These are phyloP conservation scores for Megastigmus dorsalis DNA, from an alignment of 2,888 invertebrate genomes.

Conservation along the genomic window DNA sequence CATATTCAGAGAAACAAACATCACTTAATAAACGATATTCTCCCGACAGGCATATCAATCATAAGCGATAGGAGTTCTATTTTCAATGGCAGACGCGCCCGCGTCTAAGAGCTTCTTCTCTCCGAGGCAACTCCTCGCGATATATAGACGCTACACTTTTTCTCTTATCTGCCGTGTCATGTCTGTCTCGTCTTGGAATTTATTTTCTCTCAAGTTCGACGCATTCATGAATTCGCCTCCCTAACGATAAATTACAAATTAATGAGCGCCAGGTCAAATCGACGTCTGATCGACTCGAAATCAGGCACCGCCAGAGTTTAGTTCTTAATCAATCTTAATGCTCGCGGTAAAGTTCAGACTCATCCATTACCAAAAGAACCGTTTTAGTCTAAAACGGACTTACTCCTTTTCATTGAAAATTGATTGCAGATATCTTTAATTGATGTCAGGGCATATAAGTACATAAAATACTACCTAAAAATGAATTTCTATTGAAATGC, in stretches of 20 bases:
- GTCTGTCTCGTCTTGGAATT: slow-evolving; percentile 46
- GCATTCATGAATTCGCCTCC: slow-evolving; percentile 36
- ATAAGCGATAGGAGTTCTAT: slow-evolving; percentile 71
- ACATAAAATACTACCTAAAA: too few relatives aligned
- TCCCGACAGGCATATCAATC: slow-evolving; percentile 66
- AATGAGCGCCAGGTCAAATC: slow-evolving; percentile 41
- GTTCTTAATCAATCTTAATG: slow-evolving; percentile 26
- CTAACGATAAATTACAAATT: slow-evolving; percentile 44
- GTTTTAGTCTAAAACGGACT: neutral
- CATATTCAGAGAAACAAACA: slow-evolving; percentile 38
- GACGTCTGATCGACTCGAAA: slow-evolving; percentile 34
- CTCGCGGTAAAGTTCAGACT: neutral
- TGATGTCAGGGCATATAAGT: too few relatives aligned
- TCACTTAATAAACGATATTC: slow-evolving; percentile 47
- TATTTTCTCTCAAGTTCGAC: slow-evolving; percentile 44
- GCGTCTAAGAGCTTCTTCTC: slow-evolving; percentile 57
- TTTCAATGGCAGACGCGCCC: slow-evolving; percentile 68
- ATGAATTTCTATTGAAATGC: too few relatives aligned
- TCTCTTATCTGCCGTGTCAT: slow-evolving; percentile 48
- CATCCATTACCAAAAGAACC: neutral
- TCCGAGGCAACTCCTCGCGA: slow-evolving; percentile 13
- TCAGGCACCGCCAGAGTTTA: slow-evolving; percentile 7
- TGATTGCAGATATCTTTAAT: too few relatives aligned
- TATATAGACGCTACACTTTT: slow-evolving; percentile 30
- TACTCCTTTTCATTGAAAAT: neutral